Percentiles rank a stretch among this genome's conserved stretches.
These are phyloP conservation scores for Drosophila dunni DNA, from an alignment of 1,140 invertebrate genomes.

Conservation along the genomic window DNA sequence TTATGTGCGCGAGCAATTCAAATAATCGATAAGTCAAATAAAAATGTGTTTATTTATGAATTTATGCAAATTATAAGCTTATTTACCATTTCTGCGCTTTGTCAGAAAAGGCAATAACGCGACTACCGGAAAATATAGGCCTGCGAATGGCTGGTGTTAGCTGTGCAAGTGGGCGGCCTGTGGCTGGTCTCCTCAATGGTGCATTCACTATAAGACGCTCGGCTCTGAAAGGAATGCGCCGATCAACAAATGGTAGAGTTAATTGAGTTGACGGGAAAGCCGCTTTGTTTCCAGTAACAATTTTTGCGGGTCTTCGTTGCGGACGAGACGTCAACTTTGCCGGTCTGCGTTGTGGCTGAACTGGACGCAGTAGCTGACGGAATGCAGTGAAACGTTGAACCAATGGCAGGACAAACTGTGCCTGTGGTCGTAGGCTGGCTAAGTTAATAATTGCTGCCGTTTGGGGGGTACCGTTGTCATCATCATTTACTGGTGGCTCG, in stretches of 20 bases:
- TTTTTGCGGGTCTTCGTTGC: slow-evolving; percentile 41
- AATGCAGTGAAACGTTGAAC: slow-evolving; percentile 61
- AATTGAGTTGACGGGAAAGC: slow-evolving; percentile 59
- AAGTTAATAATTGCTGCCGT: slow-evolving; percentile 59
- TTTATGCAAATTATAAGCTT: slow-evolving; percentile 12
- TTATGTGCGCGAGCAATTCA: not conserved
- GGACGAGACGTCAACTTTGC: slow-evolving; percentile 52
- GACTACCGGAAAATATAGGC: slow-evolving; percentile 36
- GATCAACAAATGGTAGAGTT: slow-evolving; percentile 63
- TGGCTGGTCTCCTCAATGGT: slow-evolving; percentile 47
- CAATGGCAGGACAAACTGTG: slow-evolving; percentile 59
- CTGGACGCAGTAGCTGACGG: slow-evolving; percentile 42
- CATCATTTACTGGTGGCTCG: slow-evolving; percentile 30
- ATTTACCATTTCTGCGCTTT: slow-evolving; percentile 48
- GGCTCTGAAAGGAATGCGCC: slow-evolving; percentile 62
- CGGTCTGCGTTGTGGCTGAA: slow-evolving; percentile 48
- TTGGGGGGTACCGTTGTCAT: slow-evolving; percentile 17
- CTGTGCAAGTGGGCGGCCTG: slow-evolving; percentile 23
- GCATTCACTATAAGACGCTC: slow-evolving; percentile 60
- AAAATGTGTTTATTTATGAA: slow-evolving; percentile 22
- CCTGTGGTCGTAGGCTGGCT: slow-evolving; percentile 61
- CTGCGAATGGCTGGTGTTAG: slow-evolving; percentile 37
- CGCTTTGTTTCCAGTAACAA: slow-evolving; percentile 42
- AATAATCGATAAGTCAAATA: not conserved
- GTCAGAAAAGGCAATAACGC: slow-evolving; percentile 52